These are phyloP conservation scores for Scelioninae gen. 1 DNA, from an alignment of 2,888 invertebrate genomes.

Conservation along the genomic window DNA sequence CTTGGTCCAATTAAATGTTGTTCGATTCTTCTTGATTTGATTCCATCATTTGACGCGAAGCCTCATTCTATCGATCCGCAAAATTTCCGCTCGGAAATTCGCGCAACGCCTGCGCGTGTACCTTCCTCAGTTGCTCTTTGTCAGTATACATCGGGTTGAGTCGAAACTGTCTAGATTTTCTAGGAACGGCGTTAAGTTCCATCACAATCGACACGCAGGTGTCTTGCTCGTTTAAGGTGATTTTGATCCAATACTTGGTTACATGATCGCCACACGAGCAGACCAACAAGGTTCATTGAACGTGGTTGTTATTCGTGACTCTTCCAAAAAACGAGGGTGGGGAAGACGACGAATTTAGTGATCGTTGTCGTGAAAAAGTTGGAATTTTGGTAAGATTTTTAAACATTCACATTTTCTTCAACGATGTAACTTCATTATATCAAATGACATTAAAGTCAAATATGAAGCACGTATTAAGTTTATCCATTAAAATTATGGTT, in stretches of 20 bases:
- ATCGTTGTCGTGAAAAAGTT: constrained; percentile 39
- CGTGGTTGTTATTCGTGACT: constrained; percentile 26
- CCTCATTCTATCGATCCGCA: constrained; percentile 69
- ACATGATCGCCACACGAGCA: constrained; percentile 43
- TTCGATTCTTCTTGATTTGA: constrained; percentile 18
- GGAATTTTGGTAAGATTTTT: constrained; percentile 24
- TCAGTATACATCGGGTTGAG: constrained; percentile 49
- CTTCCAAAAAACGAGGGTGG: constrained; percentile 50
- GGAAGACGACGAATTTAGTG: constrained; percentile 50
- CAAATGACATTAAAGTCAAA: too few relatives aligned
- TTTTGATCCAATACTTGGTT: constrained; percentile 25
- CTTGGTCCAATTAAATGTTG: constrained; percentile 8
- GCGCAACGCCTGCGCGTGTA: constrained; percentile 60
- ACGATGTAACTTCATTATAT: too few relatives aligned
- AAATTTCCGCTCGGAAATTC: constrained; percentile 68
- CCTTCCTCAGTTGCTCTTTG: constrained; percentile 42
- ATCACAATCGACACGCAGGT: constrained; percentile 32
- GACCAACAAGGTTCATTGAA: constrained; percentile 38
- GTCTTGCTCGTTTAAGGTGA: constrained; percentile 23
- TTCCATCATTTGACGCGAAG: constrained; percentile 44
- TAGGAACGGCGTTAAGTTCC: constrained; percentile 20
- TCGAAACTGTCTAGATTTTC: constrained; percentile 37
- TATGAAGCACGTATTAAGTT: too few relatives aligned
- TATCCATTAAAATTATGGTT: too few relatives aligned
- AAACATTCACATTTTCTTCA: too few relatives aligned